Evolutionary conservation across 1,140 invertebrate species (phyloP), one percentile per base, ranked within the genome.

Genomic region (Colletes gigas): DNA sequence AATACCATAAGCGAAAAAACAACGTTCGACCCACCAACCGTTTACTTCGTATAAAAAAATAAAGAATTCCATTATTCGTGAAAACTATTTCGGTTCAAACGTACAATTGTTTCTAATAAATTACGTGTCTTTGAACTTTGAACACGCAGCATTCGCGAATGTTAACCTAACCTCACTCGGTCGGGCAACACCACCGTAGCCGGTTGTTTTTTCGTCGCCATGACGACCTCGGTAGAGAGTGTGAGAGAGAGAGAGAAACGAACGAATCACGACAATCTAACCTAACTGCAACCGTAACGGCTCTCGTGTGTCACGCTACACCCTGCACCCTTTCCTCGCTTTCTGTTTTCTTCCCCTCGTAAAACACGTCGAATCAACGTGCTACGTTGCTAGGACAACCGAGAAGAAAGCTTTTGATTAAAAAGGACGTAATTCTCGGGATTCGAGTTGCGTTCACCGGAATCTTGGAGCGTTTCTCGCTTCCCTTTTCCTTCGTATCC

Each of bases 191-290:
- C n/a, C 15, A 19, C 30, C 55, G 30, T 19, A 17, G 62, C 57
- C 66, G 59, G 55, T 77, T 86, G 84, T 85, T 87, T 86, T 78
- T 75, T 62, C 84, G 69, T 86, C 59, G 69, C 44, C 80, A 86
- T 71, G 84, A 81, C 85, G 30, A 86, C 85, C 65, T 17, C 21
- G n/a, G 54, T 10, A 71, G 65, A 67, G 66, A 82, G 66, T 67
- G 52, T 50, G 55, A 66, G 19, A 17, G 39, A 75, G 21, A 52
- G 63, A 69, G 62, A 66, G 21, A 71, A 47, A 69, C 30, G 67
- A 68, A 47, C 47, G 60, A 69, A 79, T 72, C 52, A 52, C 77
- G 52, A 71, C 67, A 44, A 72, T 71, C 60, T 69, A 71, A 74
- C 70, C 70, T 75, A 76, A 74, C 72, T 59, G 60, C 72, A 59